Base-by-base conservation (phyloP, 2,797 vertebrate genomes). In the Sebastes vulpes region DNA sequence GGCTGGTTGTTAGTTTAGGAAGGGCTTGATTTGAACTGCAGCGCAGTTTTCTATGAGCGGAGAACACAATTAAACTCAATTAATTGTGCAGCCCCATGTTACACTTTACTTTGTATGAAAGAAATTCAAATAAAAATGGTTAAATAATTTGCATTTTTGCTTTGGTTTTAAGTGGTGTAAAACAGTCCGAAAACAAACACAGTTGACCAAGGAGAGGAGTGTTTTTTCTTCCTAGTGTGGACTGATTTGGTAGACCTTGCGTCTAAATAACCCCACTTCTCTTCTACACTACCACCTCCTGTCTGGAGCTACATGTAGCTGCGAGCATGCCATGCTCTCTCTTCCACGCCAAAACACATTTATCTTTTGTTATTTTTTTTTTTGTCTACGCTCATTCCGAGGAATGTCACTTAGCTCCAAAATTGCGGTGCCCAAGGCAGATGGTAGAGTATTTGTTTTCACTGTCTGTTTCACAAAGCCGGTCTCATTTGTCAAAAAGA, bases 401-500 rank as follows among this genome's bases (percentile, higher is more conserved):
- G 89, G 82, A 90, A 92, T 87, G 91, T 91, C 91, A 87, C 88
- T 94, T 94, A 81, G 68, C 58, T 88, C 77, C 65, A 57, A 83
- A 91, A 85, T 89, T 80, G 86, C 31, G 6, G 65, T n/a, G 48
- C 59, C 79, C 4, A 54, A 82, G 82, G 86, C 86, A 79, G 79
- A 94, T 85, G 83, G 90, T 84, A 66, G 77, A 91, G 75, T 83
- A 83, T 95, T 94, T 94, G 87, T 90, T 93, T 92, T 91, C 83
- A 57, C 90, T 82, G 81, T 90, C 91, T 90, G 90, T 86, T 94
- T 89, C 89, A 89, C 79, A 83, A 90, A 90, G 81, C 88, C 8
- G 1, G 48, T 57, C 87, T 89, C 93, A 91, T 96, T 95, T 92
- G 91, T 95, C 93, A 95, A 91, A 84, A 90, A 32, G 52, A 78